A percentile compares a stretch with the other conserved stretches of the same genome.
Conservation (phyloP, 2,888 invertebrate genomes). For the Lobophora halterata region DNA sequence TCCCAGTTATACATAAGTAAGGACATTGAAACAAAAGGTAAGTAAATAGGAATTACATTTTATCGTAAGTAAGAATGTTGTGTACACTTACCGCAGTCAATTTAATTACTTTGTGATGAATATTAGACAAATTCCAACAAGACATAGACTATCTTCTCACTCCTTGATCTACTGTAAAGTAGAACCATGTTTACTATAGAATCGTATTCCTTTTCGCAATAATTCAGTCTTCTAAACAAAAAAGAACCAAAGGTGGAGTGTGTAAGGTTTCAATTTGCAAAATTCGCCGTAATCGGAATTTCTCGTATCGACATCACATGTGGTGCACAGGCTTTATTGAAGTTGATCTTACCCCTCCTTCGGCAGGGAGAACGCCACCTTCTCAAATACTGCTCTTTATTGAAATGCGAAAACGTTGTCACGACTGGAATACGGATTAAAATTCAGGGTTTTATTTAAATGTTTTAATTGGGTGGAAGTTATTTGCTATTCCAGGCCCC, state of each 20-base stretch:
- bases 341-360: constrained; percentile 60
- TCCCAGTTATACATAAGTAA: too few species aligned
- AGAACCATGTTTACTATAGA: constrained; percentile 70
- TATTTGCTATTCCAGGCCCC: too few species aligned
- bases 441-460: neutral
- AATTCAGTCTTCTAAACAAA: constrained; percentile 42
- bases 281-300: constrained; percentile 46
- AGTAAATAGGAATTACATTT: too few species aligned
- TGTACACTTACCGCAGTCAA: too few species aligned
- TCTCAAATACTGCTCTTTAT: constrained; percentile 62
- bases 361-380: constrained; percentile 63
- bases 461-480: neutral
- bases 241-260: constrained; percentile 28
- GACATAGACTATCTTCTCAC: constrained; percentile 21
- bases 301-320: constrained; percentile 72
- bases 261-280: constrained; percentile 28
- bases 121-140: constrained; percentile 1
- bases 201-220: constrained; percentile 62
- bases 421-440: too few species aligned
- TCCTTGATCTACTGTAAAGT: constrained; percentile 55
- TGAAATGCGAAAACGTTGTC: constrained; percentile 58
- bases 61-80: too few species aligned
- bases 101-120: constrained; percentile 1
- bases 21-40: too few species aligned
- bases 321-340: constrained; percentile 74